Evolutionary conservation across 2,888 invertebrate genomes (phyloP).

Genomic region (Drosophila flavopinicola): DNA sequence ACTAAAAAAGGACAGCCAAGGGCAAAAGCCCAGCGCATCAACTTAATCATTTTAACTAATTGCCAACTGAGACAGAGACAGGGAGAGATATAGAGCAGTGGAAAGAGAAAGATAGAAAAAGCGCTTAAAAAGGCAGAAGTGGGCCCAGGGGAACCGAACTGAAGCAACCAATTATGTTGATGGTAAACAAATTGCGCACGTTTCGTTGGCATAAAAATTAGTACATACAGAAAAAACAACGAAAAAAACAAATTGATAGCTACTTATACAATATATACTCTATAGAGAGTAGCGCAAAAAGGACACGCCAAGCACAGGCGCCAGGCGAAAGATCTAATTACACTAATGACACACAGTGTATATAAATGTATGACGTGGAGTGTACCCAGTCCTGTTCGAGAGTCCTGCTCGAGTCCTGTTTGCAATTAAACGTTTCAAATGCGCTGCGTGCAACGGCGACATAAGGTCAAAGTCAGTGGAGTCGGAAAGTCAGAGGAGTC

Average conservation of each 20-base stretch:
- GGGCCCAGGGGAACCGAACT: conserved; percentile 65
- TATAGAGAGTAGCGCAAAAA: conserved; percentile 33
- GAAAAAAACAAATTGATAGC: conserved; percentile 45
- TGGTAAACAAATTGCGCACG: conserved; percentile 84
- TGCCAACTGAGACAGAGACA: conserved; percentile 47
- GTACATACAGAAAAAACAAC: conserved; percentile 35
- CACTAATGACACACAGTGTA: conserved; percentile 73
- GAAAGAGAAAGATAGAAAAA: conserved; percentile 39
- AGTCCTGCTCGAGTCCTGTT: conserved; percentile 22
- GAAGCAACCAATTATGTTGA: conserved; percentile 82
- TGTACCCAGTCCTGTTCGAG: conserved; percentile 3
- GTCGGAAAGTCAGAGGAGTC: conserved; percentile 62
- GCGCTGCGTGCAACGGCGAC: conserved; percentile 82
- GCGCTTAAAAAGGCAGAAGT: conserved; percentile 73
- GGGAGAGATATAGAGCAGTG: background rate
- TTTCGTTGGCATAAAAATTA: conserved; percentile 78
- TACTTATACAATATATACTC: conserved; percentile 35
- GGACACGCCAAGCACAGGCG: conserved; percentile 62
- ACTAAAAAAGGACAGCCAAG: conserved; percentile 29
- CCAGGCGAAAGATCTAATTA: conserved; percentile 79
- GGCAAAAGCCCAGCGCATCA: conserved; percentile 66
- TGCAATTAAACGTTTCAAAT: conserved; percentile 82
- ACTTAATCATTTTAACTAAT: conserved; percentile 81
- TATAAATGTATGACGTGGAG: background rate
- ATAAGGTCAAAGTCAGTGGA: conserved; percentile 81